Base-by-base conservation (phyloP, 2,797 vertebrate species). In the Bufotes viridis region DNA sequence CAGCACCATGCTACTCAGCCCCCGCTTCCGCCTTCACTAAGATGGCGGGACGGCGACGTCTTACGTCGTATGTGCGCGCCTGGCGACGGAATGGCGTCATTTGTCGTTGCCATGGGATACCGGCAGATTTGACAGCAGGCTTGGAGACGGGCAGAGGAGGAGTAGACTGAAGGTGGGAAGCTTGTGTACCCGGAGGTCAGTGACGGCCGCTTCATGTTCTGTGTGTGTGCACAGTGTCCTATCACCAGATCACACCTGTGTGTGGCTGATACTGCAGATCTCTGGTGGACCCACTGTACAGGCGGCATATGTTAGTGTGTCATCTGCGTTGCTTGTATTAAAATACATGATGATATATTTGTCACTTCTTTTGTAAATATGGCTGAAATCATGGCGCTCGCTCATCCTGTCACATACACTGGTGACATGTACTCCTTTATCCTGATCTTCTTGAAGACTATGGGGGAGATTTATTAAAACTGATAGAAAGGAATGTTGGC, bases 121-220 rank as follows among this genome's bases (percentile, higher is more conserved):
- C 78, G 87, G 83, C 87, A 82, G 87, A 89, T 89, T 85, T 89
- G 87, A 89, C 87, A 89, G 84, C 42, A 15, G 87, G 67, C 61
- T 63, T 61, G 29, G 79, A 87, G 78, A 74, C 78, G 26, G 69
- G 15, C 17, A 61, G 20, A 49, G 13, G 75, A 53, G 20, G 74
- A 61, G 26, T 26, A 53, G 51, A 63, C 29, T 53, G 49, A 86
- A 78, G 58, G 14, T 79, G 84, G 72, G 17, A 3, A 60, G 11
- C 26, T n/a, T 84, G 67, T 58, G 42, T 72, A 58, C 7, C n/a
- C 7, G 57, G 29, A 34, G 26, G 78, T 61, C 10, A 11, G 74
- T 53, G 24, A 80, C 22, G 0, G 49, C 55, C 14, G 78, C 78
- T 78, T 51, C 20, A 22, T 57, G 29, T 74, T 18, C 17, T 15